A percentile compares a stretch with the other conserved stretches of the same genome.
Evolutionary conservation across 2,797 vertebrate species (phyloP).

Genomic region (Diplodus puntazzo): DNA sequence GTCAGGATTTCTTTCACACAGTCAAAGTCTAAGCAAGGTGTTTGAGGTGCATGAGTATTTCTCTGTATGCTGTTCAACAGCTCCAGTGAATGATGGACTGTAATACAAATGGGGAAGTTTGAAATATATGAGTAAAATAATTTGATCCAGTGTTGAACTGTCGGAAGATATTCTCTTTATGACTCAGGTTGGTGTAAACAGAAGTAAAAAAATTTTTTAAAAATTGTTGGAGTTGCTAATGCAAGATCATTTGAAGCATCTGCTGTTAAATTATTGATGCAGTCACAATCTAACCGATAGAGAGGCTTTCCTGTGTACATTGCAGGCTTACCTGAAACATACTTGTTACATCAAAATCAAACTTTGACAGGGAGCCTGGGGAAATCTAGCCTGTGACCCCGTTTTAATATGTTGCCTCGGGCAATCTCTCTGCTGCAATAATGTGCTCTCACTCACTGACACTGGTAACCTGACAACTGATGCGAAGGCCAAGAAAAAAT

Average conservation of each 20-base stretch:
- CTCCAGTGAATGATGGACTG: not conserved
- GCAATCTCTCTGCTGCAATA: slow-evolving; percentile 68
- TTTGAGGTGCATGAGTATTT: slow-evolving; percentile 1
- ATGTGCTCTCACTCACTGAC: slow-evolving; percentile 47
- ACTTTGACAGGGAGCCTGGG: slow-evolving; percentile 57
- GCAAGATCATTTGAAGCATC: slow-evolving; percentile 8
- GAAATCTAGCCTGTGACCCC: slow-evolving; percentile 69
- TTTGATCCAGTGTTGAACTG: not conserved
- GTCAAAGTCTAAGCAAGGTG: not conserved
- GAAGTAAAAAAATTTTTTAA: not conserved
- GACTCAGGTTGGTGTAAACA: not conserved
- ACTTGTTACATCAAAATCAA: slow-evolving; percentile 57
- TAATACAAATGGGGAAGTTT: not conserved
- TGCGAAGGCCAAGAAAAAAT: slow-evolving; percentile 38
- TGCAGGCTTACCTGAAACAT: slow-evolving; percentile 48
- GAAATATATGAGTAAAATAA: not conserved
- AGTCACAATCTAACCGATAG: slow-evolving; percentile 10
- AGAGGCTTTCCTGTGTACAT: slow-evolving; percentile 9
- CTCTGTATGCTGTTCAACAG: too few relatives aligned
- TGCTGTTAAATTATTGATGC: slow-evolving; percentile 13
- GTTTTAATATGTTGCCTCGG: slow-evolving; percentile 74
- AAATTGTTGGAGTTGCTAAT: not conserved
- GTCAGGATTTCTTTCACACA: slow-evolving; percentile 12
- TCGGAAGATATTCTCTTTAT: not conserved
- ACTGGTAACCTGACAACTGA: slow-evolving; percentile 60